Evolutionary conservation across 1,140 invertebrate species (phyloP).

Genomic region (Drosophila rhopaloa): DNA sequence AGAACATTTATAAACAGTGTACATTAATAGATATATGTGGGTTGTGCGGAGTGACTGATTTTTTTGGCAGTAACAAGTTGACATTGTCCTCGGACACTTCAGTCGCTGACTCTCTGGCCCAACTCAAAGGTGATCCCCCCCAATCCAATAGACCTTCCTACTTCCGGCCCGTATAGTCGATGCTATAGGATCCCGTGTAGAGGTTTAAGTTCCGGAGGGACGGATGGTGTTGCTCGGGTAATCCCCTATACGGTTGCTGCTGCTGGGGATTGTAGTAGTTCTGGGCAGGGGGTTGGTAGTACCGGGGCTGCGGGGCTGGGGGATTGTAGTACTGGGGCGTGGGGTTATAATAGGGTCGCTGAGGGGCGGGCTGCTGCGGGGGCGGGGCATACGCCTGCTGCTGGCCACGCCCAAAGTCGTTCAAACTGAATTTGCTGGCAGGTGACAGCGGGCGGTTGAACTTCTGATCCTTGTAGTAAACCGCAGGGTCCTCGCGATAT

Average conservation of each 20-base stretch:
- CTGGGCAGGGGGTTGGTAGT: slow-evolving; percentile 83
- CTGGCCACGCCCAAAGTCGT: slow-evolving; percentile 61
- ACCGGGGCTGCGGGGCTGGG: slow-evolving; percentile 74
- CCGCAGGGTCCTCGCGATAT: slow-evolving; percentile 91
- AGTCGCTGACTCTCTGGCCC: slow-evolving; percentile 65
- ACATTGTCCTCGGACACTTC: slow-evolving; percentile 72
- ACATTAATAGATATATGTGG: slow-evolving; percentile 35
- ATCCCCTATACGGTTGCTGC: slow-evolving; percentile 59
- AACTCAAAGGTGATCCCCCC: slow-evolving; percentile 25
- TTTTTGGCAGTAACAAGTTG: slow-evolving; percentile 73
- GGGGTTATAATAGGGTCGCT: slow-evolving; percentile 78
- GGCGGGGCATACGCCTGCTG: slow-evolving; percentile 62
- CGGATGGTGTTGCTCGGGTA: slow-evolving; percentile 76
- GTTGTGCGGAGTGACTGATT: slow-evolving; percentile 71
- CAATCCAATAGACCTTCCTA: slow-evolving; percentile 32
- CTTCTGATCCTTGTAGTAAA: slow-evolving; percentile 90
- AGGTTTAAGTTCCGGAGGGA: slow-evolving; percentile 76
- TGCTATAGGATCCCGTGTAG: slow-evolving; percentile 81
- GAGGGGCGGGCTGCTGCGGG: slow-evolving; percentile 52
- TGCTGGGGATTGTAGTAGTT: slow-evolving; percentile 71
- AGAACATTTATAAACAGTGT: slow-evolving; percentile 42
- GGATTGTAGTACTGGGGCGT: slow-evolving; percentile 61
- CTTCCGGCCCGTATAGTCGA: slow-evolving; percentile 82
- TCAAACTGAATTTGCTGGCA: slow-evolving; percentile 77
- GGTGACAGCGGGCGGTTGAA: slow-evolving; percentile 86